A percentile compares a stretch with the other conserved stretches of the same genome.
Conservation (phyloP, 2,113 vertebrate genomes). For the Amphilophus citrinellus region DNA sequence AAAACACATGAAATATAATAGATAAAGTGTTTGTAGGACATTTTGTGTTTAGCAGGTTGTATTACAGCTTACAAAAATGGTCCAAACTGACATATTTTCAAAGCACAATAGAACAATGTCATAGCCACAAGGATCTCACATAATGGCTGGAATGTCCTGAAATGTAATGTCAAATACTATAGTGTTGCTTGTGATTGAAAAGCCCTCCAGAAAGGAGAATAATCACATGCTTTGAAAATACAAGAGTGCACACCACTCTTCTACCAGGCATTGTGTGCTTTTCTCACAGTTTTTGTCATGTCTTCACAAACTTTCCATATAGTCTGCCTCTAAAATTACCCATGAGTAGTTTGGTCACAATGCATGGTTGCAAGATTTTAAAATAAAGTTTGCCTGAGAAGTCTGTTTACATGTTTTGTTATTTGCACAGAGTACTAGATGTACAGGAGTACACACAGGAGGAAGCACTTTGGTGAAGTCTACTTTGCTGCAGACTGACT, state of each 20-base stretch:
- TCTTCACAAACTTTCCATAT: background rate
- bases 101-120: background rate
- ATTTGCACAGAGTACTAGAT: no score
- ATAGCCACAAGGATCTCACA: background rate
- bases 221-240: background rate
- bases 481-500: no score
- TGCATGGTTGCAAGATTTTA: background rate
- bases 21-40: background rate
- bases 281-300: background rate
- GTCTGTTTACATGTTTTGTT: no score
- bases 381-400: no score
- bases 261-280: background rate
- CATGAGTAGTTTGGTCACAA: background rate
- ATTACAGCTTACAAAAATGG: background rate
- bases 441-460: no score
- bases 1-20: background rate
- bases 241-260: background rate
- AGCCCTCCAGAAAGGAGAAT: background rate
- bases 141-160: background rate
- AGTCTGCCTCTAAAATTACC: background rate
- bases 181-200: constrained; percentile 15
- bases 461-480: no score
- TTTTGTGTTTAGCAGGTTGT: background rate
- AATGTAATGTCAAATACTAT: constrained; percentile 13
- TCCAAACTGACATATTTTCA: background rate